phyloP scores from a whole-genome alignment of 2,797 vertebrate genomes.

The Tachyglossus aculeatus region DNA sequence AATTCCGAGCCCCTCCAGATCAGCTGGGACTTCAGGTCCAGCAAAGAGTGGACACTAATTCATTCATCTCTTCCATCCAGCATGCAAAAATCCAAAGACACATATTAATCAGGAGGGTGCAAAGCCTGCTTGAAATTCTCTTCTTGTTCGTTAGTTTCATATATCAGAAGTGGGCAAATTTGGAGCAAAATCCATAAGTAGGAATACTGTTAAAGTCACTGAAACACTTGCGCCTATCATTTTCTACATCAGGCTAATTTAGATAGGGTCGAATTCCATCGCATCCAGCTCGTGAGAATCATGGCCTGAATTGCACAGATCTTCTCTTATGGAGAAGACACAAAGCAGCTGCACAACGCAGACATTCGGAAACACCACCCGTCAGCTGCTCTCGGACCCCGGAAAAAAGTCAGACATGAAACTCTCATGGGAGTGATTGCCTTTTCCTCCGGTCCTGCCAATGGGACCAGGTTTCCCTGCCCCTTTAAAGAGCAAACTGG shows the following conservation, averaged over 20 bases:
- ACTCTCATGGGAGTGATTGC: neutral
- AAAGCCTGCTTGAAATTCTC: neutral
- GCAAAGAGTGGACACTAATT: slow-evolving; percentile 12
- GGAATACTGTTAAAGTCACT: slow-evolving; percentile 47
- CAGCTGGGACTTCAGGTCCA: slow-evolving; percentile 14
- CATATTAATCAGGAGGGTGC: neutral
- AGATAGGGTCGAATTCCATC: slow-evolving; percentile 27
- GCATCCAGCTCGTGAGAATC: slow-evolving; percentile 26
- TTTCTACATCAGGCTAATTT: slow-evolving; percentile 30
- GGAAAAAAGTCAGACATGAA: slow-evolving; percentile 22
- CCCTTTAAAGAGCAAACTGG: too few relatives aligned
- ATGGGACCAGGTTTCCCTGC: too few relatives aligned
- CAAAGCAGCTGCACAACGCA: slow-evolving; percentile 20
- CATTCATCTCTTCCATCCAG: slow-evolving; percentile 17
- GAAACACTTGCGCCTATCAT: slow-evolving; percentile 32
- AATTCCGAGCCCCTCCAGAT: slow-evolving; percentile 20
- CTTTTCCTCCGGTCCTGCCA: too few relatives aligned
- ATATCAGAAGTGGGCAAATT: slow-evolving; percentile 41
- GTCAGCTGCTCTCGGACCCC: slow-evolving; percentile 35
- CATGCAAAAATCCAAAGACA: slow-evolving; percentile 17
- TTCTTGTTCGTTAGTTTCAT: slow-evolving; percentile 37
- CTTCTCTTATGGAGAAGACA: slow-evolving; percentile 17
- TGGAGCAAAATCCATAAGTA: slow-evolving; percentile 39
- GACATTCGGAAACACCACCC: slow-evolving; percentile 16
- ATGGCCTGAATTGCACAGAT: slow-evolving; percentile 27